Evolutionary conservation across 2,888 invertebrate species (phyloP), one percentile per base, ranked within the genome.

Genomic region (Eilema griseolum): DNA sequence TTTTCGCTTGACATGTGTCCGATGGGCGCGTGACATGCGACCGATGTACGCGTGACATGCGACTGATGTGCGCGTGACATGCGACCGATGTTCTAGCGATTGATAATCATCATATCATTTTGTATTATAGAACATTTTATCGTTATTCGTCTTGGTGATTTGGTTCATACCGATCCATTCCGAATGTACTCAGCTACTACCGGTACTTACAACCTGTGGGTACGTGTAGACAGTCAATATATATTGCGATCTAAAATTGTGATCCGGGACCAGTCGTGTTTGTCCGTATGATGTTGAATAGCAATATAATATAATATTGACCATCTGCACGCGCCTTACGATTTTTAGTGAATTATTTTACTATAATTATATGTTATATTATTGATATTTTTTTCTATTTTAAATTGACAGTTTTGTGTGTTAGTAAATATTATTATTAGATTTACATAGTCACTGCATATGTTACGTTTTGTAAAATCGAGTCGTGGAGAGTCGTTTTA

Each of bases 111-210:
- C 81, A 81, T 85, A 86, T 86, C 78, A 84, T 86, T 87, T 87
- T 86, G 85, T 88, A 87, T 83, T 69, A 85, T 82, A 82, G 61
- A 81, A 67, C 57, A 74, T 75, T 67, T 71, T 68, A 74, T 73
- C 78, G 84, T 88, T 89, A 86, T 89, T 90, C 88, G 70, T 78
- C 87, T 87, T 87, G 89, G 84, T 83, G 85, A 79, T 82, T 82
- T 78, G 81, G 84, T 80, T 79, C 71, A 64, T 64, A 74, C 66
- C 66, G 71, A 71, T 78, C 77, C 74, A 72, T 78, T 77, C 75
- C 78, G 79, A 78, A 79, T 46, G 78, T 80, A 83, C 69, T 73
- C 46, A 59, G 73, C 75, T 79, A 77, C 77, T 69, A 73, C 69
- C 74, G 76, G 75, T 75, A 77, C 83, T 79, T 73, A 81, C 77